phyloP scores from a whole-genome alignment of 2,797 vertebrate genomes.

The Rhinella marina region DNA sequence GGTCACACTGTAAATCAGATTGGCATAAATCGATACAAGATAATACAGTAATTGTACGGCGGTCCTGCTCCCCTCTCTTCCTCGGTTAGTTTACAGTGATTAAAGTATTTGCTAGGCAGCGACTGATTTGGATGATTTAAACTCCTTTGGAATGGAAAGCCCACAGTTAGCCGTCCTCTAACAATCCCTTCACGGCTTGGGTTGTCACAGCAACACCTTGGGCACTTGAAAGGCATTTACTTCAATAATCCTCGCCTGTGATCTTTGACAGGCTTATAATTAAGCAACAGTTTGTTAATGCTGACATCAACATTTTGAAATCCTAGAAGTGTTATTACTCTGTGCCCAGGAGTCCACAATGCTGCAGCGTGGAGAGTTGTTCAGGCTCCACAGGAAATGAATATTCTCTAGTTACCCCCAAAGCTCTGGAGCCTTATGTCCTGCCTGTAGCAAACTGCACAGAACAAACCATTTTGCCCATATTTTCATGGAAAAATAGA shows the following conservation, averaged over 20 bases:
- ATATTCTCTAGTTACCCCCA: background rate
- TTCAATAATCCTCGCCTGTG: conserved; percentile 80
- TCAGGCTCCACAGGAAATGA: conserved; percentile 28
- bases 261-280: conserved; percentile 77
- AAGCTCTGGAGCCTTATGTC: background rate
- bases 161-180: conserved; percentile 64
- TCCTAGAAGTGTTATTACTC: conserved; percentile 70
- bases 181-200: conserved; percentile 59
- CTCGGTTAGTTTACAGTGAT: conserved; percentile 44
- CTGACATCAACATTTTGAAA: conserved; percentile 76
- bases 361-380: conserved; percentile 49
- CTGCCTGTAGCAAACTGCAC: background rate
- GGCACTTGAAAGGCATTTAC: conserved; percentile 77
- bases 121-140: conserved; percentile 63
- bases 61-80: conserved; percentile 36
- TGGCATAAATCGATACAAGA: conserved; percentile 54
- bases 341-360: conserved; percentile 70
- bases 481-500: background rate
- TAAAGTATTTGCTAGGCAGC: conserved; percentile 64
- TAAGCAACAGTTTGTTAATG: conserved; percentile 78
- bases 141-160: conserved; percentile 67
- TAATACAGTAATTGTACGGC: conserved; percentile 53
- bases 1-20: conserved; percentile 59
- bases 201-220: conserved; percentile 78
- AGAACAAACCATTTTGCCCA: background rate